phyloP scores from a whole-genome alignment of 2,113 vertebrate species.

The Zosterops japonicus region DNA sequence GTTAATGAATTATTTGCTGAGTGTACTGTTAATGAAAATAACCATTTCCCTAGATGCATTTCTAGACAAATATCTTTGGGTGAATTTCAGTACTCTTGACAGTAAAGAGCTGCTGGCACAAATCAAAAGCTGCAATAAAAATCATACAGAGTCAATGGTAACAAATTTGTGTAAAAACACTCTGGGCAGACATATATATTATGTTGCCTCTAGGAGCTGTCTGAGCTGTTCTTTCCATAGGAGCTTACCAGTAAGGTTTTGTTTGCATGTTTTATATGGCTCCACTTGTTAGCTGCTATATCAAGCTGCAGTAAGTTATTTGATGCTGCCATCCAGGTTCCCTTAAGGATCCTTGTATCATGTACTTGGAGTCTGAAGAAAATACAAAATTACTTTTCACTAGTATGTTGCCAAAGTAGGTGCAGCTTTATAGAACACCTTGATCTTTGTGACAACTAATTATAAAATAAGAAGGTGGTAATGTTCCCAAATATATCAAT shows the following conservation, averaged over 20 bases:
- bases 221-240: slow-evolving; percentile 52
- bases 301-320: background rate
- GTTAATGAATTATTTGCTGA: slow-evolving; percentile 11
- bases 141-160: background rate
- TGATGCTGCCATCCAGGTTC: background rate
- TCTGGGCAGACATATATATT: slow-evolving; percentile 14
- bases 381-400: slow-evolving; percentile 12
- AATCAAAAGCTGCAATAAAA: slow-evolving; percentile 54
- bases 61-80: background rate
- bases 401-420: background rate
- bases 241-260: background rate
- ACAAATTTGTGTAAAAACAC: slow-evolving; percentile 50
- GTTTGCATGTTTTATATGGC: background rate
- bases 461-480: slow-evolving; percentile 25
- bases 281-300: background rate
- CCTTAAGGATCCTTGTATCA: background rate
- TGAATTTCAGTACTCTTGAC: slow-evolving; percentile 35
- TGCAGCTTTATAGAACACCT: background rate
- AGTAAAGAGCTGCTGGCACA: slow-evolving; percentile 49
- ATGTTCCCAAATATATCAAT: background rate
- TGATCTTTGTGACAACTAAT: slow-evolving; percentile 46
- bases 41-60: slow-evolving; percentile 9
- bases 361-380: background rate
- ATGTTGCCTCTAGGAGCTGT: slow-evolving; percentile 36
- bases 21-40: slow-evolving; percentile 27